Conservation (phyloP, 2,113 vertebrate genomes). For the Poicephalus gulielmi region DNA sequence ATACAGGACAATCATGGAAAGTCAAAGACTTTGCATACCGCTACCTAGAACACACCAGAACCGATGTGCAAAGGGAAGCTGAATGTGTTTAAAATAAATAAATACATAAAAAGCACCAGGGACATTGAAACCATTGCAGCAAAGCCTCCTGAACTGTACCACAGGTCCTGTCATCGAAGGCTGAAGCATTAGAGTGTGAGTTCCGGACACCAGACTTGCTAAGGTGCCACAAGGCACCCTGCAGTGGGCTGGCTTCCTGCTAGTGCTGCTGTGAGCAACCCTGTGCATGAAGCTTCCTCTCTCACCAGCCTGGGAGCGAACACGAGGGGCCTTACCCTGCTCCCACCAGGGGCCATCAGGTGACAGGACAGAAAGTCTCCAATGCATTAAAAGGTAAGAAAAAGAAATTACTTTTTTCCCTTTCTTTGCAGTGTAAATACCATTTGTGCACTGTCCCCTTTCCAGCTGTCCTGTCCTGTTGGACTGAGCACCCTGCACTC, state of each 20-base stretch:
- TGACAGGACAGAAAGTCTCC: not conserved
- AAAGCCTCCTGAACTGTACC: not conserved
- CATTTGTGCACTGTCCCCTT: not conserved
- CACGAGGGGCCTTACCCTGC: not conserved
- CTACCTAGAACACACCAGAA: not conserved
- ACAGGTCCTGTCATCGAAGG: not conserved
- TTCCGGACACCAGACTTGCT: not conserved
- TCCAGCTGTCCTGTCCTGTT: too few species aligned
- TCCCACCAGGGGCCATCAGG: fast-evolving
- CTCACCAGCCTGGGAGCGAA: not conserved
- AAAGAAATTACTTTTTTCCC: not conserved
- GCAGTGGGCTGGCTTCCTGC: not conserved
- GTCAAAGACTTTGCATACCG: not conserved
- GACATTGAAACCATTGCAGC: not conserved
- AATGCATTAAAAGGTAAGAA: not conserved
- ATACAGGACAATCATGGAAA: not conserved
- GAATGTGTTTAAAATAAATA: not conserved
- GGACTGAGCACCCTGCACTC: not conserved
- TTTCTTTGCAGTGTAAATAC: not conserved
- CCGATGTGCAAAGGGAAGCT: not conserved
- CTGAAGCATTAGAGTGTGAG: not conserved
- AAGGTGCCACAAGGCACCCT: not conserved
- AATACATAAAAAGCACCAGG: not conserved
- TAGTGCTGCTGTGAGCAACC: not conserved
- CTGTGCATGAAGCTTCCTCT: not conserved